phyloP scores from a whole-genome alignment of 2,797 vertebrate genomes.

The Serranus cabrilla region DNA sequence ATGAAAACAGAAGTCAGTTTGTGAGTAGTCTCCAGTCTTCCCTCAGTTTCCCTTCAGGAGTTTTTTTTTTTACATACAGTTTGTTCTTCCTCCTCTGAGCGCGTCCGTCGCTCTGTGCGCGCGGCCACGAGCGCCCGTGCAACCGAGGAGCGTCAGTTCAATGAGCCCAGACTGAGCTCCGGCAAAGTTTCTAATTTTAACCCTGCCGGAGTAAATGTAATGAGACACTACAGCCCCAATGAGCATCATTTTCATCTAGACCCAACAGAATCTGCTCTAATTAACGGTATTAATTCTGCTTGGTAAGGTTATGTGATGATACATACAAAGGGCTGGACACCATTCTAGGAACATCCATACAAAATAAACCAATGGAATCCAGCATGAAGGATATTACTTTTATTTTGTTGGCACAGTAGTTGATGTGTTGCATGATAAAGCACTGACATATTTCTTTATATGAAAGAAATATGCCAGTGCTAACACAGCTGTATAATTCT shows the following conservation, averaged over 20 bases:
- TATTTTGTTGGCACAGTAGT: background rate
- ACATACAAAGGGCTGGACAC: background rate
- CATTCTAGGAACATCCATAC: background rate
- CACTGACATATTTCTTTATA: background rate
- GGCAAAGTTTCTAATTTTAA: constrained; percentile 30
- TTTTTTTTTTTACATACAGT: background rate
- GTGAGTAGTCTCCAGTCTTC: background rate
- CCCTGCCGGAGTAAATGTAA: background rate
- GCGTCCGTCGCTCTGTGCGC: constrained; percentile 9
- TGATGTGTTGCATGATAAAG: background rate
- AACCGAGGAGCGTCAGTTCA: constrained; percentile 26
- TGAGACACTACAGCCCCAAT: constrained; percentile 4
- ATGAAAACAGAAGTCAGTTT: background rate
- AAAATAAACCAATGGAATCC: background rate
- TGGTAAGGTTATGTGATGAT: background rate
- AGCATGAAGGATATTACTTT: no score
- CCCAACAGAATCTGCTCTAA: background rate
- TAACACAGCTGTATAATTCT: background rate
- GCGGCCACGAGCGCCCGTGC: constrained; percentile 22
- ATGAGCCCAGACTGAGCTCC: background rate
- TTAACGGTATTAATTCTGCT: background rate
- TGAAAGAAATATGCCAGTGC: no score
- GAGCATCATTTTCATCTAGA: background rate
- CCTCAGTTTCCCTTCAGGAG: background rate
- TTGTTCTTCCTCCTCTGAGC: background rate